A percentile compares a stretch with the other conserved stretches of the same genome.
Conservation (phyloP, 92 coral and sea anemone species). For the Bergia sp. region DNA sequence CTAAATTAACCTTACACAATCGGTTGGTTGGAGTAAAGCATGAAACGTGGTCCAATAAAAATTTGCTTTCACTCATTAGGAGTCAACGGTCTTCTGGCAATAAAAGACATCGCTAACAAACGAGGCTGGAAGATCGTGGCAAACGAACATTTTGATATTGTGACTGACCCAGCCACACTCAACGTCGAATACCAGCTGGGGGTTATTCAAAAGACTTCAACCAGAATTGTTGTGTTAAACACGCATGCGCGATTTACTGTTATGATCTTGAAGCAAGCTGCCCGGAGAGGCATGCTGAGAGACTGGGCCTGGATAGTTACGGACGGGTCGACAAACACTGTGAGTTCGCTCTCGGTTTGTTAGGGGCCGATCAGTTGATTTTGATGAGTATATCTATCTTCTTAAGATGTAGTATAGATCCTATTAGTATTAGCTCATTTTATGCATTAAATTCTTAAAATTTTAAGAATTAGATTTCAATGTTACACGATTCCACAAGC, state of each 20-base stretch:
- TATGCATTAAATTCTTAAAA: too few relatives aligned
- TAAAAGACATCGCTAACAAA: constrained; percentile 71
- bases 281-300: constrained; percentile 58
- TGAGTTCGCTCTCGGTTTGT: not conserved
- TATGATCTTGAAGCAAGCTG: constrained; percentile 62
- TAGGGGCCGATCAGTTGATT: too few relatives aligned
- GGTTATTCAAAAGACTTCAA: constrained; percentile 49
- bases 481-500: too few relatives aligned
- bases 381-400: too few relatives aligned
- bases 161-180: constrained; percentile 49
- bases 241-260: constrained; percentile 66
- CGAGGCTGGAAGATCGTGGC: constrained; percentile 70
- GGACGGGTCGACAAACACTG: constrained; percentile 70
- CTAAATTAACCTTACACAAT: too few relatives aligned
- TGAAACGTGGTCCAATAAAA: not conserved
- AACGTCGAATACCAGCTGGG: constrained; percentile 54
- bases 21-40: too few relatives aligned
- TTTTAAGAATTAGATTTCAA: too few relatives aligned
- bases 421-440: too few relatives aligned
- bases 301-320: constrained; percentile 75
- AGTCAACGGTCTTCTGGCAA: constrained; percentile 61
- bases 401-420: too few relatives aligned
- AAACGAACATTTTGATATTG: constrained; percentile 63
- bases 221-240: constrained; percentile 61
- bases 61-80: constrained; percentile 30